A percentile compares a stretch with the other conserved stretches of the same genome.
These are phyloP conservation scores for Laupala kohalensis DNA, from an alignment of 1,140 invertebrate species.

Conservation along the genomic window DNA sequence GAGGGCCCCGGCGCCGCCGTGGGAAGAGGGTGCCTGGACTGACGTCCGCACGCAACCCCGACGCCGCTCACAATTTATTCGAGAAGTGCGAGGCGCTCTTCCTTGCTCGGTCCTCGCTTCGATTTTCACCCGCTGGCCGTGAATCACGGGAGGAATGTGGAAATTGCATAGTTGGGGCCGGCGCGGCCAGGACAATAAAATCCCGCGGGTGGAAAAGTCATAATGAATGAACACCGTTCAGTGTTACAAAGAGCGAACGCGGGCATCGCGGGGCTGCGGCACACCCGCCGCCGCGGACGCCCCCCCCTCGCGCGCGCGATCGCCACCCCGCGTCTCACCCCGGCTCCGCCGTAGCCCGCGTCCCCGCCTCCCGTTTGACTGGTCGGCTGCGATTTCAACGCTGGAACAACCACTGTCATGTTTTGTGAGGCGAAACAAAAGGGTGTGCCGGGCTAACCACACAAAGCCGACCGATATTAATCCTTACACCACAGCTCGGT, in stretches of 20 bases:
- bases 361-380: neutral
- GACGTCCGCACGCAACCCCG: neutral
- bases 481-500: slow-evolving; percentile 1
- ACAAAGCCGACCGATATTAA: slow-evolving; percentile 10
- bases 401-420: slow-evolving; percentile 9
- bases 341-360: neutral
- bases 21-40: neutral
- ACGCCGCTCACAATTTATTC: neutral
- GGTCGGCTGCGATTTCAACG: neutral
- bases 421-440: slow-evolving; percentile 10
- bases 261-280: neutral
- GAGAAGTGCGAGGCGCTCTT: slow-evolving; percentile 2
- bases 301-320: neutral
- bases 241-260: neutral
- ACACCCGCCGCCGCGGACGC: no score
- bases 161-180: slow-evolving; percentile 9
- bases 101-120: neutral
- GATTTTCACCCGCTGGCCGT: slow-evolving; percentile 6
- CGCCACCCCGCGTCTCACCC: no score
- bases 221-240: slow-evolving; percentile 9
- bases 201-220: slow-evolving; percentile 7
- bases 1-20: no score
- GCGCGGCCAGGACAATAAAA: slow-evolving; percentile 7
- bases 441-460: slow-evolving; percentile 4
- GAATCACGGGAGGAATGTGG: slow-evolving; percentile 10